Evolutionary conservation across 2,113 vertebrate genomes (phyloP).

Genomic region (Amphiprion ocellaris): DNA sequence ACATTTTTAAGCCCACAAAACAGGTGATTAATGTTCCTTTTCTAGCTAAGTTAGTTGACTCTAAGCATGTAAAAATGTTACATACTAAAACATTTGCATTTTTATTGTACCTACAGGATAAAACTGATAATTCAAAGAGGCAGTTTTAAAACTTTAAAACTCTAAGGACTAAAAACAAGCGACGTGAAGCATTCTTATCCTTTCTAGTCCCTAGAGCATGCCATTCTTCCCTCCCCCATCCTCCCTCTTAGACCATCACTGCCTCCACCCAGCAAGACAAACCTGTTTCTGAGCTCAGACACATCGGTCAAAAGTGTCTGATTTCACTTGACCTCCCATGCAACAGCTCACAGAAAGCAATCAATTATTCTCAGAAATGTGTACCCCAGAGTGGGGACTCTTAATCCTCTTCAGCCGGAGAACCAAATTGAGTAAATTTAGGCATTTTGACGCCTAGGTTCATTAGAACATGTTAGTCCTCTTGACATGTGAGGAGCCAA

Average conservation of each 20-base stretch:
- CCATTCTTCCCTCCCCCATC: neutral
- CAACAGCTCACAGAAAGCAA: slow-evolving; percentile 66
- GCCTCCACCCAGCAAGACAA: slow-evolving; percentile 1
- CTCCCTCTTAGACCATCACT: neutral
- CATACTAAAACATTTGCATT: neutral
- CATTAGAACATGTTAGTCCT: slow-evolving; percentile 42
- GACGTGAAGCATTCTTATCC: neutral
- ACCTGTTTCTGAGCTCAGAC: slow-evolving; percentile 22
- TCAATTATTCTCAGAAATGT: slow-evolving; percentile 71
- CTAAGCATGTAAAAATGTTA: too few relatives aligned
- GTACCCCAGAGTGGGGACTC: slow-evolving; percentile 47
- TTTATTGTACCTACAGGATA: neutral
- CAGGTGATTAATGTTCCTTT: neutral
- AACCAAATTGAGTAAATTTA: slow-evolving; percentile 54
- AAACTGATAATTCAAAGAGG: neutral
- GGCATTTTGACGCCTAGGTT: slow-evolving; percentile 34
- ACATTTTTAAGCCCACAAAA: too few relatives aligned
- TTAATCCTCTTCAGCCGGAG: slow-evolving; percentile 57
- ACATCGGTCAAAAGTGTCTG: slow-evolving; percentile 33
- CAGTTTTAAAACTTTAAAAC: neutral
- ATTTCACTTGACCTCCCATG: slow-evolving; percentile 53
- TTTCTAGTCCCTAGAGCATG: neutral
- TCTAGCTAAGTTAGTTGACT: neutral
- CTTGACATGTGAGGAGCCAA: slow-evolving; percentile 25
- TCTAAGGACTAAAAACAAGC: neutral